phyloP scores from a whole-genome alignment of 2,797 vertebrate genomes.

The Denticeps clupeoides region DNA sequence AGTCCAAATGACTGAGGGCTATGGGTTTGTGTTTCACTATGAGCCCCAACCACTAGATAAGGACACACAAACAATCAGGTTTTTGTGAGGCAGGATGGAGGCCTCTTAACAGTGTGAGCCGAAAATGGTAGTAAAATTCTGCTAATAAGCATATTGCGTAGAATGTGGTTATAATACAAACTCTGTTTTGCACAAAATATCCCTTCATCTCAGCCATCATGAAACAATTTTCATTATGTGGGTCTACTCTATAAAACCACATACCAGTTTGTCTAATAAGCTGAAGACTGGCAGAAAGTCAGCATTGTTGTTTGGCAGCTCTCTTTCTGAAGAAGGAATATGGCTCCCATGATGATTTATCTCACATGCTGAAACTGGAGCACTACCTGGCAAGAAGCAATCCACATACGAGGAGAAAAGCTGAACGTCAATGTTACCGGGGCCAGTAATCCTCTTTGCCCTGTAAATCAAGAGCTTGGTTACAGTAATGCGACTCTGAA shows the following conservation, averaged over 20 bases:
- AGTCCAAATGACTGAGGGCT: too few relatives aligned
- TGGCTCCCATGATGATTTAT: not conserved
- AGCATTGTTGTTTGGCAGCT: not conserved
- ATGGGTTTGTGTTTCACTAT: too few relatives aligned
- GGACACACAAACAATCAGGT: too few relatives aligned
- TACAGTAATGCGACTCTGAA: conserved; percentile 1
- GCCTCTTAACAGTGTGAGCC: too few relatives aligned
- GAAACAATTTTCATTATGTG: not conserved
- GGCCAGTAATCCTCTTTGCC: not conserved
- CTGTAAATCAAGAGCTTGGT: conserved; percentile 2
- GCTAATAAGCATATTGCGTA: too few relatives aligned
- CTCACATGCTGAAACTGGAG: not conserved
- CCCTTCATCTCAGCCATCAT: too few relatives aligned
- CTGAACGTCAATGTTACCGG: conserved; percentile 6
- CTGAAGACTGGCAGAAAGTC: not conserved
- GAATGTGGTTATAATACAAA: too few relatives aligned
- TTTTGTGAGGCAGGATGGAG: too few relatives aligned
- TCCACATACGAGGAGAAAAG: not conserved
- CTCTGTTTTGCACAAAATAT: too few relatives aligned
- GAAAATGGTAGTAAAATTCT: too few relatives aligned
- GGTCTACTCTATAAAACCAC: not conserved
- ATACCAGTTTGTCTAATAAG: too few relatives aligned
- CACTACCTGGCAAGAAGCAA: not conserved
- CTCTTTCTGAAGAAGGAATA: not conserved
- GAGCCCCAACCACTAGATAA: too few relatives aligned